phyloP scores from a whole-genome alignment of 1,140 invertebrate species.

The Drosophila lacertosa region DNA sequence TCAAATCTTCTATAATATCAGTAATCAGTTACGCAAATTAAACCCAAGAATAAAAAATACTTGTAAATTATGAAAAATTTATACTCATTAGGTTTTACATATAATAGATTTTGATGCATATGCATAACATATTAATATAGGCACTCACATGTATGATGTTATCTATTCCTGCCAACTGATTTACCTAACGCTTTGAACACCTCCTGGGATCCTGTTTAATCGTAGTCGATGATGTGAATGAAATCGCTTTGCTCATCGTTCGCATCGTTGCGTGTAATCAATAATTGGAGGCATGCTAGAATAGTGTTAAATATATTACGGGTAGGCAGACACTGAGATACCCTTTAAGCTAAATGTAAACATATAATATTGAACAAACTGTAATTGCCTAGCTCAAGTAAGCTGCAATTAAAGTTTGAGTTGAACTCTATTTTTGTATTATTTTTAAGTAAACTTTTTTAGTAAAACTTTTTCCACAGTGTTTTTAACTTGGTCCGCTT shows the following conservation, averaged over 20 bases:
- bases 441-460: no score
- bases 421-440: no score
- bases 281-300: slow-evolving; percentile 31
- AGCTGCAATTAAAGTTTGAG: no score
- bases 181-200: neutral
- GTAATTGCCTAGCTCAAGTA: no score
- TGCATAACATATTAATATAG: neutral
- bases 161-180: slow-evolving; percentile 9
- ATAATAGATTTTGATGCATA: neutral
- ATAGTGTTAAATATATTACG: slow-evolving; percentile 43
- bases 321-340: neutral
- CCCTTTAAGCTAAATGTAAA: neutral
- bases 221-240: slow-evolving; percentile 27
- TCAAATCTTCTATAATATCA: no score
- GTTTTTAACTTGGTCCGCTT: slow-evolving; percentile 6
- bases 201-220: slow-evolving; percentile 3
- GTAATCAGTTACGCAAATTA: no score
- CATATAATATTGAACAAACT: no score
- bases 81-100: neutral
- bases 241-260: slow-evolving; percentile 37
- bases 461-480: neutral
- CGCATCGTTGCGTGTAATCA: slow-evolving; percentile 37
- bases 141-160: neutral
- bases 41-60: no score
- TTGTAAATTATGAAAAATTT: no score